Base-by-base conservation (phyloP, 2,113 vertebrate genomes). In the Hiodon alosoides region DNA sequence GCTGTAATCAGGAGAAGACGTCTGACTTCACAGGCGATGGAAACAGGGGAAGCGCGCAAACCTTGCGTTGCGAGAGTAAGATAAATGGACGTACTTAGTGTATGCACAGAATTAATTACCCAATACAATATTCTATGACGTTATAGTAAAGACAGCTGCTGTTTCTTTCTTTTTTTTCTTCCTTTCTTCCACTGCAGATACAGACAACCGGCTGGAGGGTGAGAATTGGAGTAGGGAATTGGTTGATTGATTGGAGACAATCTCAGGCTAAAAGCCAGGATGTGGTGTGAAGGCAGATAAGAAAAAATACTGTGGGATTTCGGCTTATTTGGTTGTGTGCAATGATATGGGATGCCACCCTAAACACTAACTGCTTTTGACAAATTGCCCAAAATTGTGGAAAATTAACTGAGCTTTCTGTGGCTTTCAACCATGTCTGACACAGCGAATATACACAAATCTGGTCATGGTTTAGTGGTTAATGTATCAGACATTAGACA, bases 21-120 rank as follows among this genome's bases (percentile, higher is more conserved):
- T 31, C 31, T 48, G 57, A 60, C 47, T 60, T 10, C 13, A 67
- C 31, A 14, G 46, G 3, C n/a, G 4, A 10, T 72, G 55, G 48
- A 72, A 60, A 31, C 1, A 7, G 9, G 69, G 54, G 4, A 58
- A 58, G 31, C 16, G 17, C n/a, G 51, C 54, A 67, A 47, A 67
- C 65, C 13, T 67, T 67, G 31, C 64, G 61, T 52, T 66, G 65
- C 59, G 71, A 71, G 17, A 70, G 71, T 60, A 66, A 72, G 64
- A 79, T 71, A 72, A 62, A 80, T 77, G 52, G 46, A 66, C 31
- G 9, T 51, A 69, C 75, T 78, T 76, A 54, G 59, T 46, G 52
- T n/a, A 53, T n/a, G 7, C 48, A 14, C 6, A 61, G 71, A 69
- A 71, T 72, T 77, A 79, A 79, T 81, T 78, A 79, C 55, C 73